A percentile compares a stretch with the other conserved stretches of the same genome.
phyloP scores from a whole-genome alignment of 2,113 vertebrate genomes.

The Zosterops lateralis region DNA sequence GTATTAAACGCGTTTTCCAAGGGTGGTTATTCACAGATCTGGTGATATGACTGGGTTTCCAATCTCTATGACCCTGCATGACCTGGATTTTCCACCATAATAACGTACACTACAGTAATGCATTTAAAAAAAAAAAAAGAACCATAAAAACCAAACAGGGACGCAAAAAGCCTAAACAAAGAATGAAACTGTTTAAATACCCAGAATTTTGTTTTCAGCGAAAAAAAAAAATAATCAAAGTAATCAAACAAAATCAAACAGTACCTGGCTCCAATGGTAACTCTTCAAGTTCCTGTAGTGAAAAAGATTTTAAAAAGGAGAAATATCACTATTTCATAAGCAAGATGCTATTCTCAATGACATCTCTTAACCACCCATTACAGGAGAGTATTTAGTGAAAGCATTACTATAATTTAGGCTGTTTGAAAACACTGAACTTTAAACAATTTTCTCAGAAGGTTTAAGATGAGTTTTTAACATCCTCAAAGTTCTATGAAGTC shows the following conservation, averaged over 20 bases:
- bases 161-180: slow-evolving; percentile 6
- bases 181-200: slow-evolving; percentile 20
- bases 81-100: slow-evolving; percentile 62
- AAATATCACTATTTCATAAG: neutral
- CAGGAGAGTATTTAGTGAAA: neutral
- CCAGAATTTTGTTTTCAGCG: neutral
- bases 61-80: slow-evolving; percentile 75
- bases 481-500: neutral
- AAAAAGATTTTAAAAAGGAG: neutral
- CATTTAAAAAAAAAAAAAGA: neutral
- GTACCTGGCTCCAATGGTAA: slow-evolving; percentile 87
- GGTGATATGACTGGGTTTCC: slow-evolving; percentile 75
- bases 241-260: slow-evolving; percentile 36
- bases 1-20: neutral
- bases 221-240: neutral
- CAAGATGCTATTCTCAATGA: neutral
- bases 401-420: neutral
- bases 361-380: neutral
- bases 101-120: slow-evolving; percentile 27
- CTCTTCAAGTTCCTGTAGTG: slow-evolving; percentile 74
- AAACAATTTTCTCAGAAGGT: neutral
- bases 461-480: neutral
- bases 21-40: slow-evolving; percentile 68
- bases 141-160: neutral
- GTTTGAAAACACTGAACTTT: neutral